Evolutionary conservation across 2,113 vertebrate species (phyloP), one percentile per base, ranked within the genome.

Genomic region (Gasterosteus aculeatus): DNA sequence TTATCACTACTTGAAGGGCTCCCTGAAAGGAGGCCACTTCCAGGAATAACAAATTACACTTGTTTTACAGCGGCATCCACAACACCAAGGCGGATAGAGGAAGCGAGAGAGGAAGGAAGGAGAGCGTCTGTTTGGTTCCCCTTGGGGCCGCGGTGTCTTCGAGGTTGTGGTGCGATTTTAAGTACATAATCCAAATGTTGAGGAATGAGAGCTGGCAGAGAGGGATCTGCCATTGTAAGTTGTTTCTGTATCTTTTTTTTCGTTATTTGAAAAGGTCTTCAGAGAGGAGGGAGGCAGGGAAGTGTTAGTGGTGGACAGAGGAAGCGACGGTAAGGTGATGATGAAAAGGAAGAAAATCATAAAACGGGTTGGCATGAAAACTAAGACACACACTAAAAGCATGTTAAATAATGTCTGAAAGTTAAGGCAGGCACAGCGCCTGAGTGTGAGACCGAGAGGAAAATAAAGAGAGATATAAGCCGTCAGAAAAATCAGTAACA

Each of bases 1-100:
- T 89, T 90, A 89, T 90, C 84, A 68, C 80, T 81, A 80, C 81
- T 78, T 75, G 78, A 72, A 57, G 56, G 71, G 42, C 69, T 83
- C 79, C 46, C 86, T 81, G 86, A 90, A 90, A 87, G 83, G 82
- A 56, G 58, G 75, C 73, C 75, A 75, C 22, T 22, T 72, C 69
- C 76, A 85, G 82, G 88, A 87, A 91, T 84, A 83, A 89, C 88
- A 87, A 86, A 87, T 84, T 84, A 68, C 69, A 39, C 83, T 85
- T 78, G 83, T 87, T 89, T 86, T 85, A 85, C 82, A 84, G 80
- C 79, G 41, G 66, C 63, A 72, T 76, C 78, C 69, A 33, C 65
- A 64, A 69, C 72, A 68, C 76, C 9, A 16, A 77, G 82, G 62
- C 57, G 35, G 78, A 85, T 54, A 69, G 59, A 51, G 26, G 42